Evolutionary conservation across 2,888 invertebrate species (phyloP), one percentile per base, ranked within the genome.

Genomic region (Scaptomyza tumidula): DNA sequence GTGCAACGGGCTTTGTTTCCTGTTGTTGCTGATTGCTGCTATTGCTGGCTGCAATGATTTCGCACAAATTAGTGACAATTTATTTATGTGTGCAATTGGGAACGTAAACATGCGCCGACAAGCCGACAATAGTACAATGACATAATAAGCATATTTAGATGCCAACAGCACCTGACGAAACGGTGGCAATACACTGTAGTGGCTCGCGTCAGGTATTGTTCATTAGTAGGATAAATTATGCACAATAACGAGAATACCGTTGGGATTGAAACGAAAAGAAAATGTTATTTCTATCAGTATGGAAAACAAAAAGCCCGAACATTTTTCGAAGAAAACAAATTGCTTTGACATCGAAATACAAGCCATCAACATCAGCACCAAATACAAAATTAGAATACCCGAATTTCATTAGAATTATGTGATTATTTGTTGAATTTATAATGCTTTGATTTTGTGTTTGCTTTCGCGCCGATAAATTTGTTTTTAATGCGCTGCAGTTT

Each of bases 51-150:
- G 60, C 78, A 68, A 71, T 86, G 78, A 83, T 84, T 70, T 75
- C 58, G 49, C 71, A 71, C 67, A 85, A 85, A 85, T 87, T 87
- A 85, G 71, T 48, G 68, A 70, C 76, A 80, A 79, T 79, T 80
- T 84, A 84, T 84, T 86, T 84, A 75, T 81, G 71, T 67, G 81
- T 50, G 68, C 79, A 79, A 84, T 81, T 86, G 77, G 75, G 56
- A 69, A 52, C 35, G 31, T 54, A 55, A 68, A 62, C 60, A 70
- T 49, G 49, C 71, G 72, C 54, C 68, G 71, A 76, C 61, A 72
- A n/a, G 58, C 44, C 58, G 46, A 55, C 62, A 69, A 60, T 37
- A n/a, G 37, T 66, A 50, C 55, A 50, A 39, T 60, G 70, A 37
- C 58, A 64, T 62, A 68, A 77, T 66, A 59, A 68, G 63, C 78